These are phyloP conservation scores for Daboia siamensis DNA, from an alignment of 2,113 vertebrate genomes.

Conservation along the genomic window DNA sequence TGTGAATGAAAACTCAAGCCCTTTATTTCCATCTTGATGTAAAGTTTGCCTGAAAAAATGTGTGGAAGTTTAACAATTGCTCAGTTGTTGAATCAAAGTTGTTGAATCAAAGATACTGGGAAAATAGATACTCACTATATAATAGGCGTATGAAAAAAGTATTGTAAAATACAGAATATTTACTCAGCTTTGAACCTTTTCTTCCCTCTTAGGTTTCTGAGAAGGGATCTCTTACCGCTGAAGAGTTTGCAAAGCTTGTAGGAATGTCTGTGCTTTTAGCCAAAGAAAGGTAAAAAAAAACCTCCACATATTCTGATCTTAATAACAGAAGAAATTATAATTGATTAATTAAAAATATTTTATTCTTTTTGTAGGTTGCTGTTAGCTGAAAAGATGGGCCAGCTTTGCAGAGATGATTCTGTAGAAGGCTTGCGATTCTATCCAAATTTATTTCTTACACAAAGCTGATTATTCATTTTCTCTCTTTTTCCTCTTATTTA, in stretches of 20 bases:
- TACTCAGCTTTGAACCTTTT: not conserved
- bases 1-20: no score
- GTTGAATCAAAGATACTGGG: not conserved
- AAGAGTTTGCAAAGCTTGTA: conserved; percentile 94
- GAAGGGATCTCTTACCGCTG: conserved; percentile 93
- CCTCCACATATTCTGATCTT: not conserved
- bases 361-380: conserved; percentile 77
- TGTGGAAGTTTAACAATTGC: not conserved
- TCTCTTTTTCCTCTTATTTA: conserved; percentile 8
- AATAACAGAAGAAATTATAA: not conserved
- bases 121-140: not conserved
- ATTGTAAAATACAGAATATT: not conserved
- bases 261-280: conserved; percentile 96
- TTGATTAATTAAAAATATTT: not conserved
- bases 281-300: conserved; percentile 84
- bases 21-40: not conserved
- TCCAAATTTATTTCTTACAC: conserved; percentile 88
- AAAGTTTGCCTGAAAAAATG: not conserved
- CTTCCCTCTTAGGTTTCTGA: conserved; percentile 82
- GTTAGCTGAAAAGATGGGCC: conserved; percentile 96
- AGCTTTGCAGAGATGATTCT: conserved; percentile 94
- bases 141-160: not conserved
- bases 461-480: conserved; percentile 59
- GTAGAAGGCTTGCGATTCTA: conserved; percentile 97
- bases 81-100: not conserved